phyloP scores from a whole-genome alignment of 2,113 vertebrate genomes.

The Chitala chitala region DNA sequence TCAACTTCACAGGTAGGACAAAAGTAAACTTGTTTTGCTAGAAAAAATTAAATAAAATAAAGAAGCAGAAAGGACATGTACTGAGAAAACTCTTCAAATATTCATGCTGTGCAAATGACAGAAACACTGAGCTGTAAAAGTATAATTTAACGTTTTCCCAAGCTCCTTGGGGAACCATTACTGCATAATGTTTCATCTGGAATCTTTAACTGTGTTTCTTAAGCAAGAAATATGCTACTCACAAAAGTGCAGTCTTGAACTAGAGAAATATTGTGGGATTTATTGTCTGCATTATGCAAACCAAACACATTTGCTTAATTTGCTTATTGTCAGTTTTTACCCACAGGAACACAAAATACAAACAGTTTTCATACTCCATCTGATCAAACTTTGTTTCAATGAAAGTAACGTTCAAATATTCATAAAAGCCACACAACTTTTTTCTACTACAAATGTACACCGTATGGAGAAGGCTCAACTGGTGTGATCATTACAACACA shows the following conservation, averaged over 20 bases:
- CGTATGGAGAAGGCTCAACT: too few relatives aligned
- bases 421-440: too few relatives aligned
- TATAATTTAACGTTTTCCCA: neutral
- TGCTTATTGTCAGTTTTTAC: neutral
- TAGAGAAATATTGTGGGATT: neutral
- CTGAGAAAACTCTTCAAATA: slow-evolving; percentile 7
- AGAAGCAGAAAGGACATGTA: neutral
- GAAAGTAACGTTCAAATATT: too few relatives aligned
- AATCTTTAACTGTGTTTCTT: neutral
- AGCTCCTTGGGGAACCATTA: slow-evolving; percentile 17
- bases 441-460: too few relatives aligned
- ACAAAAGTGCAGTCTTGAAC: neutral
- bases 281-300: neutral
- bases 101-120: slow-evolving; percentile 4
- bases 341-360: neutral
- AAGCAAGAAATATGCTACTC: neutral
- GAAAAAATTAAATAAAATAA: neutral
- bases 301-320: neutral
- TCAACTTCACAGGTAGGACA: neutral
- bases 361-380: neutral
- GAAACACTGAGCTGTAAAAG: slow-evolving; percentile 4
- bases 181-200: slow-evolving; percentile 8
- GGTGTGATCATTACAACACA: too few relatives aligned
- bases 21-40: neutral
- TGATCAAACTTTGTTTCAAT: too few relatives aligned